These are phyloP conservation scores for Isoperla grammatica DNA, from an alignment of 2,888 invertebrate species.

Conservation along the genomic window DNA sequence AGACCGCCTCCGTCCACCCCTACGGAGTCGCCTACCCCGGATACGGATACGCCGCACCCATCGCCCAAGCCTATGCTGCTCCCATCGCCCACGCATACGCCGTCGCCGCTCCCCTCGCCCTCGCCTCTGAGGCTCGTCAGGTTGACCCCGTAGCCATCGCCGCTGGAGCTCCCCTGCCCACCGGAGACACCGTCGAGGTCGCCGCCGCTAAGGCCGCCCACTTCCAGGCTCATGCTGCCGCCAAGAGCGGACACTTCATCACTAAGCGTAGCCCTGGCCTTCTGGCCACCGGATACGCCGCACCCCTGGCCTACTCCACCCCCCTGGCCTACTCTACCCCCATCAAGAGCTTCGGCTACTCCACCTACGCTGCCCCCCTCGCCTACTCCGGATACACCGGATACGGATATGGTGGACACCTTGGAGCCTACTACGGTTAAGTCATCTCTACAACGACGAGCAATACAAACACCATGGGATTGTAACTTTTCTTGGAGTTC, in stretches of 20 bases:
- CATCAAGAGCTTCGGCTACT: background rate
- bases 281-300: too few relatives aligned
- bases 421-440: too few relatives aligned
- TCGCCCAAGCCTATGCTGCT: too few relatives aligned
- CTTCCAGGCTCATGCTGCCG: too few relatives aligned
- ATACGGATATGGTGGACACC: too few relatives aligned
- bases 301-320: background rate
- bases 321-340: background rate
- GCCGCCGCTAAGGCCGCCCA: too few relatives aligned
- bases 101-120: background rate
- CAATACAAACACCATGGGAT: background rate
- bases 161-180: too few relatives aligned
- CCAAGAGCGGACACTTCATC: too few relatives aligned
- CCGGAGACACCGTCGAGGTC: too few relatives aligned
- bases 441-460: background rate
- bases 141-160: conserved; percentile 2
- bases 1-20: background rate
- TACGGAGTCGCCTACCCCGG: background rate
- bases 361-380: background rate
- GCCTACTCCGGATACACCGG: background rate
- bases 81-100: too few relatives aligned
- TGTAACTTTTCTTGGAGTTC: too few relatives aligned
- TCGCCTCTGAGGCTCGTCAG: background rate
- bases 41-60: conserved; percentile 9
- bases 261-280: too few relatives aligned